phyloP scores from a whole-genome alignment of 2,888 invertebrate species.

The Tinea pellionella region DNA sequence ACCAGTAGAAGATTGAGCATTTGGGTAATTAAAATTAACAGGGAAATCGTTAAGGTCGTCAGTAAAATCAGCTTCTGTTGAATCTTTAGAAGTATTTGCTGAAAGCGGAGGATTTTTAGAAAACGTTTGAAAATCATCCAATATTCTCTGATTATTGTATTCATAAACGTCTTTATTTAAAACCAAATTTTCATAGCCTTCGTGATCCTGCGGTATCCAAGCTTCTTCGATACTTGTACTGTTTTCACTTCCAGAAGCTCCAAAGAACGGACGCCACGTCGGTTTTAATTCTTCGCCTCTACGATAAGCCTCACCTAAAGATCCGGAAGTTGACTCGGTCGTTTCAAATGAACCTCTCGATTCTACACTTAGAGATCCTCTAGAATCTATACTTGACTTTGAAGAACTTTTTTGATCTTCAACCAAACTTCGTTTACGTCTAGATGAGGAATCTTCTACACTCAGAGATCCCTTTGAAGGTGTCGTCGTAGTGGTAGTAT shows the following conservation, averaged over 20 bases:
- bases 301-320: conserved; percentile 76
- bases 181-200: conserved; percentile 69
- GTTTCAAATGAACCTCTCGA: conserved; percentile 78
- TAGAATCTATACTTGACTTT: conserved; percentile 74
- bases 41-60: conserved; percentile 83
- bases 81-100: conserved; percentile 62
- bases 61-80: conserved; percentile 74
- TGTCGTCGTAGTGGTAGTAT: conserved; percentile 54
- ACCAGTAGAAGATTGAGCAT: conserved; percentile 69
- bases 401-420: conserved; percentile 66
- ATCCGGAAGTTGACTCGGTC: conserved; percentile 81
- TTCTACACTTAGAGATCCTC: conserved; percentile 74
- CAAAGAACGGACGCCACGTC: conserved; percentile 85
- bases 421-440: conserved; percentile 51
- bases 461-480: conserved; percentile 63
- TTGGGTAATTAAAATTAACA: conserved; percentile 79
- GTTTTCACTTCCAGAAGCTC: conserved; percentile 81
- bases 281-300: conserved; percentile 80
- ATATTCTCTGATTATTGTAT: conserved; percentile 48
- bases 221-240: conserved; percentile 89
- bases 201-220: conserved; percentile 81
- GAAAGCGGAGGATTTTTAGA: conserved; percentile 60
- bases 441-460: conserved; percentile 62
- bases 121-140: conserved; percentile 64
- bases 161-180: conserved; percentile 60